Evolutionary conservation across 1,140 invertebrate genomes (phyloP).

Genomic region (Drosophila ambigua): DNA sequence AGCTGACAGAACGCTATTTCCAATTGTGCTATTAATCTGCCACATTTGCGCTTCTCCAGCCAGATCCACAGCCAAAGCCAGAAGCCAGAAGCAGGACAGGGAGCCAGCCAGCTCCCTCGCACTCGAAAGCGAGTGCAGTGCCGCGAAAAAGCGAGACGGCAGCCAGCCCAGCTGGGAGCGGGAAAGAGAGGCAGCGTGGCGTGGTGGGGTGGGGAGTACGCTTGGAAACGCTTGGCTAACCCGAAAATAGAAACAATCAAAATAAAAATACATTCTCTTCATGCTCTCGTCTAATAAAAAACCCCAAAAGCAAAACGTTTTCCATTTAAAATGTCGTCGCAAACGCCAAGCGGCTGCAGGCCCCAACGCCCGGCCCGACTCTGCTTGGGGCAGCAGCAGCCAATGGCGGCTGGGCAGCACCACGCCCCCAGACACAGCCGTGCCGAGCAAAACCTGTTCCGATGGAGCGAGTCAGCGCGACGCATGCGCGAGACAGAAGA

Average conservation of each 20-base stretch:
- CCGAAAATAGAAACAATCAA: conserved; percentile 81
- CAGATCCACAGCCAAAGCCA: not conserved
- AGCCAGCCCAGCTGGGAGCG: not conserved
- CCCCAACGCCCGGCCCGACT: not conserved
- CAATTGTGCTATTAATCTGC: conserved; percentile 84
- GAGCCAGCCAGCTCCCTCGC: conserved; percentile 8
- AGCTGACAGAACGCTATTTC: conserved; percentile 81
- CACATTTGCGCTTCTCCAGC: conserved; percentile 82
- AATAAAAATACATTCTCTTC: conserved; percentile 82
- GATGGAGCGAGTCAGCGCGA: conserved; percentile 33
- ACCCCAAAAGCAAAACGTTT: conserved; percentile 84
- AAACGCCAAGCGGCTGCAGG: conserved; percentile 39
- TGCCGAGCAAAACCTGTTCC: conserved; percentile 63
- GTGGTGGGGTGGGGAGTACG: not conserved
- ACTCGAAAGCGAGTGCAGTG: not conserved
- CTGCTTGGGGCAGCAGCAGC: conserved; percentile 16
- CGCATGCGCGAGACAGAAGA: conserved; percentile 45
- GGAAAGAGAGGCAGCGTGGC: not conserved
- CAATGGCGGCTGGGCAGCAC: conserved; percentile 54
- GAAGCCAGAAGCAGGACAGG: conserved; percentile 17
- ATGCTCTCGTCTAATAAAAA: conserved; percentile 73
- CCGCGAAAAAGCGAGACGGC: conserved; percentile 16
- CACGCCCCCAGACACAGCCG: conserved; percentile 56
- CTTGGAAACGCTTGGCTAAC: conserved; percentile 54
- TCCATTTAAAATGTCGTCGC: conserved; percentile 83